phyloP scores from a whole-genome alignment of 1,140 invertebrate species.

The Drosophila orosa region DNA sequence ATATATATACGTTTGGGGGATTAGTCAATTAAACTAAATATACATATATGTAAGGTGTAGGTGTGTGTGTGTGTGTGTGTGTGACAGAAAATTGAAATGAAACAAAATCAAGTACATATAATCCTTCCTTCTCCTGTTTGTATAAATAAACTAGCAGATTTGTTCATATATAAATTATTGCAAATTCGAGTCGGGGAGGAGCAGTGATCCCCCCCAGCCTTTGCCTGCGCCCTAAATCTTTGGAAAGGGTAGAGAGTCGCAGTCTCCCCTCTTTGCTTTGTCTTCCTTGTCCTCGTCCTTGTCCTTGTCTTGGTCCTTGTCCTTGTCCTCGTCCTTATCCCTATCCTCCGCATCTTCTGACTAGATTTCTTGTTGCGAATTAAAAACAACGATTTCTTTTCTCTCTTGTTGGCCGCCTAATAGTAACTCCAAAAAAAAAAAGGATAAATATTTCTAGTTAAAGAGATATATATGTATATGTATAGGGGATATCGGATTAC shows the following conservation, averaged over 20 bases:
- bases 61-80: constrained; percentile 32
- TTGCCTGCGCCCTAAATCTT: constrained; percentile 23
- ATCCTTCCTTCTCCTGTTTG: constrained; percentile 14
- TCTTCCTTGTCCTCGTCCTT: constrained; percentile 12
- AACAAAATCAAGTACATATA: constrained; percentile 45
- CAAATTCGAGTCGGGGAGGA: constrained; percentile 22
- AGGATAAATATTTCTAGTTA: constrained; percentile 39
- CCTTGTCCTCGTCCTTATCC: constrained; percentile 12
- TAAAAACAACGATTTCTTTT: constrained; percentile 57
- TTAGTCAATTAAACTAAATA: constrained; percentile 43
- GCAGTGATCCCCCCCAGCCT: not conserved
- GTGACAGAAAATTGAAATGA: constrained; percentile 42
- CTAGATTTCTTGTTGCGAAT: constrained; percentile 81
- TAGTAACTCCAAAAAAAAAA: constrained; percentile 65
- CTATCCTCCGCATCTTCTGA: constrained; percentile 60
- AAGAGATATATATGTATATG: constrained; percentile 33
- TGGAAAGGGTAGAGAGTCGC: constrained; percentile 39
- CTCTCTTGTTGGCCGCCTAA: constrained; percentile 49
- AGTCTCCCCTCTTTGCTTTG: constrained; percentile 37
- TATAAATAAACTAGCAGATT: constrained; percentile 55
- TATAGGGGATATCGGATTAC: constrained; percentile 33
- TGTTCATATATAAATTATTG: constrained; percentile 40
- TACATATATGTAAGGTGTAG: constrained; percentile 34
- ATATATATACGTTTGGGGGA: constrained; percentile 36
- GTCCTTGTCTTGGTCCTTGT: too few species aligned